A percentile compares a stretch with the other conserved stretches of the same genome.
Conservation (phyloP, 1,140 invertebrate species). For the Lepidurus packardi region DNA sequence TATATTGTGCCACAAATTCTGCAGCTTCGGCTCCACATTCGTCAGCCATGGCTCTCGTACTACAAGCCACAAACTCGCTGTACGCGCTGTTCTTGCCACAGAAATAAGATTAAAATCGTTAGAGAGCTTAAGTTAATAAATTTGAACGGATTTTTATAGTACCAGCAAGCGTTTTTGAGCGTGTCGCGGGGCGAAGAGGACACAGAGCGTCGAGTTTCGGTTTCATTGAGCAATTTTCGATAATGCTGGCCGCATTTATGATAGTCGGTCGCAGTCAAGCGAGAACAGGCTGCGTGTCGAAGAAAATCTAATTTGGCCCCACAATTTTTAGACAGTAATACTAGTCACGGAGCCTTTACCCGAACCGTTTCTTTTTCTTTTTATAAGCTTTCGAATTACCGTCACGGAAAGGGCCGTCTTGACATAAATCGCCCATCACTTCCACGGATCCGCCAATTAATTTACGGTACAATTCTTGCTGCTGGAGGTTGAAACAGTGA, state of each 20-base stretch:
- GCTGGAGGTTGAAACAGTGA: slow-evolving; percentile 8
- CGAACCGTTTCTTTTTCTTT: background rate
- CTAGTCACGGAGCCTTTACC: background rate
- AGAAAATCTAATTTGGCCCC: slow-evolving; percentile 8
- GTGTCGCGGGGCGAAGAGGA: slow-evolving; percentile 22
- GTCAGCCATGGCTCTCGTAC: slow-evolving; percentile 24
- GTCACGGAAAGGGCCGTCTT: slow-evolving; percentile 26
- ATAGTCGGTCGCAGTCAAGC: slow-evolving; percentile 1
- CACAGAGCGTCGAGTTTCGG: background rate
- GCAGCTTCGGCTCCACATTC: slow-evolving; percentile 28
- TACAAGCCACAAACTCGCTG: slow-evolving; percentile 27
- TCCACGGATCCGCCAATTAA: slow-evolving; percentile 23
- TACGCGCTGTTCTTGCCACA: slow-evolving; percentile 4
- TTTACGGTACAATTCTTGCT: slow-evolving; percentile 23
- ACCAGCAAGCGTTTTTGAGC: slow-evolving; percentile 4
- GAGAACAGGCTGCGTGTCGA: slow-evolving; percentile 17
- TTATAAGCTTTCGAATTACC: slow-evolving; percentile 11
- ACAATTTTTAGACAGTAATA: background rate
- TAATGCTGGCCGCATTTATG: slow-evolving; percentile 15
- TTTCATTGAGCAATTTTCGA: background rate
- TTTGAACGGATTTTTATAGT: background rate
- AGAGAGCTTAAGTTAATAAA: background rate
- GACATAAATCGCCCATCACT: slow-evolving; percentile 28
- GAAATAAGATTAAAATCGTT: background rate
- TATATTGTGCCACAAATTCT: slow-evolving; percentile 29